phyloP scores from a whole-genome alignment of 1,140 invertebrate genomes.

The Riptortus pedestris region DNA sequence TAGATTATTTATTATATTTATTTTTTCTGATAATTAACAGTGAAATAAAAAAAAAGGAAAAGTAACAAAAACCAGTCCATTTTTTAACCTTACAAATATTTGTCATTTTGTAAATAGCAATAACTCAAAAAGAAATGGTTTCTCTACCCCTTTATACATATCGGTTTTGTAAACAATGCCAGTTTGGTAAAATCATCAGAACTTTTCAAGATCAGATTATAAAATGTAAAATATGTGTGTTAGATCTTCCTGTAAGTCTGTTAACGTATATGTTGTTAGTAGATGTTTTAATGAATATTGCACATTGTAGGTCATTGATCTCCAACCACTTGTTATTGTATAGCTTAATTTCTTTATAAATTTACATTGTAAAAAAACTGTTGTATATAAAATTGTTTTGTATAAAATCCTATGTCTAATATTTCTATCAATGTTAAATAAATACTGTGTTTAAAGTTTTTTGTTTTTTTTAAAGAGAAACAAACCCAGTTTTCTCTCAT shows the following conservation, averaged over 20 bases:
- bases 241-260: background rate
- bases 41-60: no score
- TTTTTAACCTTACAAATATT: no score
- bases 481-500: no score
- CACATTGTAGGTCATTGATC: constrained; percentile 1
- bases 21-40: no score
- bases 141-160: constrained; percentile 3
- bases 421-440: constrained; percentile 1
- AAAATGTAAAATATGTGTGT: background rate
- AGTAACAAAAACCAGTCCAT: no score
- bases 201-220: background rate
- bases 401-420: background rate
- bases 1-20: no score
- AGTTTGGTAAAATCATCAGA: background rate
- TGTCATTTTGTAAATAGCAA: no score
- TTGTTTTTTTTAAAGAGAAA: no score
- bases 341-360: constrained; percentile 4
- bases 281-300: background rate
- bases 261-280: constrained; percentile 5
- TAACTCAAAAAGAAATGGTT: no score
- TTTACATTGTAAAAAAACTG: background rate
- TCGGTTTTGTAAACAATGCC: constrained; percentile 6
- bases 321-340: background rate
- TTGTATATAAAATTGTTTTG: constrained; percentile 15
- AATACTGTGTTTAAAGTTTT: no score